Percentiles rank a stretch among this genome's conserved stretches.
Evolutionary conservation across 92 coral and sea anemone species (phyloP).

Genomic region (Hydrozoanthus gracilis): DNA sequence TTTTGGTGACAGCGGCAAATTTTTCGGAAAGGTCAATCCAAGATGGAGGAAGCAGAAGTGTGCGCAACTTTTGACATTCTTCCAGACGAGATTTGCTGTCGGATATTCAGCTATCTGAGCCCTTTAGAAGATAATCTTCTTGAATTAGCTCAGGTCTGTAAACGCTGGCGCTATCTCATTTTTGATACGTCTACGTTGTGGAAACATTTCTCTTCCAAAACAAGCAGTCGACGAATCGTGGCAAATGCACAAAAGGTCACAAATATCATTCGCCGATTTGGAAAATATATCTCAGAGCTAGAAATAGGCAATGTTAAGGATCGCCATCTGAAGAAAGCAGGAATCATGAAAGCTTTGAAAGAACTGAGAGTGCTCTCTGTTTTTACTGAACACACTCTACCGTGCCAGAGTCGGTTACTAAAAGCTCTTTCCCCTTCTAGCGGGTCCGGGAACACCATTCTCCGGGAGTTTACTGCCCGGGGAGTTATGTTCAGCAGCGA

Average conservation of each 20-base stretch:
- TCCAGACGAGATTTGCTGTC: conserved; percentile 71
- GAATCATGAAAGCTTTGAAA: conserved; percentile 53
- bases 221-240: conserved; percentile 13
- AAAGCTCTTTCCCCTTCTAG: conserved; percentile 53
- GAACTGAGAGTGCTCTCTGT: conserved; percentile 43
- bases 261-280: conserved; percentile 64
- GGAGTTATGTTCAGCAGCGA: conserved; percentile 56
- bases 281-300: conserved; percentile 55
- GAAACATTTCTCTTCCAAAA: conserved; percentile 54
- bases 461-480: conserved; percentile 64
- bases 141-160: conserved; percentile 60
- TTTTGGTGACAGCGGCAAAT: too few species aligned
- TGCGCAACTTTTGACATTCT: conserved; percentile 45
- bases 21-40: neutral
- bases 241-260: conserved; percentile 59
- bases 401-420: conserved; percentile 58
- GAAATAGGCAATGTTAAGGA: conserved; percentile 58
- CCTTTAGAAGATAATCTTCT: conserved; percentile 64
- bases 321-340: conserved; percentile 53
- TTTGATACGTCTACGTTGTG: conserved; percentile 64
- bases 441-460: conserved; percentile 24
- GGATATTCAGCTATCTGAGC: conserved; percentile 65
- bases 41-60: conserved; percentile 46
- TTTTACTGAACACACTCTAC: conserved; percentile 38
- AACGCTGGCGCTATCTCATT: conserved; percentile 66